Conservation (phyloP, 2,888 invertebrate genomes). For the Melinaea menophilus region DNA sequence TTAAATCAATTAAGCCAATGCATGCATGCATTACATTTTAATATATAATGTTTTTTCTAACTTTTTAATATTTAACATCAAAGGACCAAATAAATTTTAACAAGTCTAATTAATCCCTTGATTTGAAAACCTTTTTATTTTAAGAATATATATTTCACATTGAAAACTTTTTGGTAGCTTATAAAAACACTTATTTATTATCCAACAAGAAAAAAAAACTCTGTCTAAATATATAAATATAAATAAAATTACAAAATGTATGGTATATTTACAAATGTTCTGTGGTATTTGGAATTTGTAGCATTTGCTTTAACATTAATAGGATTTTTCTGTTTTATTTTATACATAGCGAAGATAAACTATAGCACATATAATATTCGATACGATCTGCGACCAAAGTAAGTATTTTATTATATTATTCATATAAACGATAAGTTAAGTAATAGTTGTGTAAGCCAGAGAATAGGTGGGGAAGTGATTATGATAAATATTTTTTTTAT, state of each 20-base stretch:
- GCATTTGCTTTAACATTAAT: slow-evolving; percentile 49
- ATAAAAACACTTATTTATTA: too few relatives aligned
- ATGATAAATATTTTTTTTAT: slow-evolving; percentile 28
- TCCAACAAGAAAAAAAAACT: slow-evolving; percentile 2
- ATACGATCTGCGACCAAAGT: slow-evolving; percentile 56
- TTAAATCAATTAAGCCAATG: not conserved
- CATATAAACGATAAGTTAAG: too few relatives aligned
- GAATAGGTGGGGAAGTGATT: not conserved
- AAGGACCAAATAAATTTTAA: too few relatives aligned
- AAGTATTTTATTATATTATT: slow-evolving; percentile 36
- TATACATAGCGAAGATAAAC: slow-evolving; percentile 56
- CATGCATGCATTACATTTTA: not conserved
- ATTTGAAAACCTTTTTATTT: too few relatives aligned
- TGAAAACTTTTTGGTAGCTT: too few relatives aligned
- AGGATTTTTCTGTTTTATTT: slow-evolving; percentile 52
- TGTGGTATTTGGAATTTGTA: slow-evolving; percentile 67
- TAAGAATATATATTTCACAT: too few relatives aligned
- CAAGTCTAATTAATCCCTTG: too few relatives aligned
- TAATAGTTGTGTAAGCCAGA: too few relatives aligned
- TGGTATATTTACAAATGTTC: slow-evolving; percentile 48
- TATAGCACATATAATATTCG: slow-evolving; percentile 46
- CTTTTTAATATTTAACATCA: too few relatives aligned
- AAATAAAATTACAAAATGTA: slow-evolving; percentile 39
- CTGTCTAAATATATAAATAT: not conserved
- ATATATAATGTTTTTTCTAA: not conserved